Conservation (phyloP, 2,113 vertebrate genomes). For the Ailuropoda melanoleuca region DNA sequence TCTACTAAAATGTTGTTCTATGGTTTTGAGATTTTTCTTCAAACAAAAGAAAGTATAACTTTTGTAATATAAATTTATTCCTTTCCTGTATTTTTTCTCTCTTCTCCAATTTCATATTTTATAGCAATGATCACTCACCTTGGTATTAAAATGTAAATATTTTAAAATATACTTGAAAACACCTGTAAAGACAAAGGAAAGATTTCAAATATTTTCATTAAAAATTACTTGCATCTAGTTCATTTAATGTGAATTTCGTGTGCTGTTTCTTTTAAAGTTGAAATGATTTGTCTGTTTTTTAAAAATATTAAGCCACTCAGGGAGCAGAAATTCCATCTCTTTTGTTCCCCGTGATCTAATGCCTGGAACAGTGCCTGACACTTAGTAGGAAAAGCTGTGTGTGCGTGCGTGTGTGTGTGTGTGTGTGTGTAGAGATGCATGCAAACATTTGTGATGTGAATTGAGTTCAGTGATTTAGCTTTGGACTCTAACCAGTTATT, state of each 20-base stretch:
- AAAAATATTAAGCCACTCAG: neutral
- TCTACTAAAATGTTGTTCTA: neutral
- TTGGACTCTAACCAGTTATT: neutral
- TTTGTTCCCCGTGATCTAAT: neutral
- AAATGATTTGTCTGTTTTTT: neutral
- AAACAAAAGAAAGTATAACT: neutral
- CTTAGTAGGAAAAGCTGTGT: neutral
- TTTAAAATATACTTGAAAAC: neutral
- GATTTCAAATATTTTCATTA: slow-evolving; percentile 6
- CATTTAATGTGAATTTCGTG: neutral
- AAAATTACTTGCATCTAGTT: neutral
- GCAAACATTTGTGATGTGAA: neutral
- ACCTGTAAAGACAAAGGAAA: neutral
- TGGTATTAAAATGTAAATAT: slow-evolving; percentile 20
- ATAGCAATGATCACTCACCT: neutral
- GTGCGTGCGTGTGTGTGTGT: too few species aligned
- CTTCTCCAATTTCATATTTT: neutral
- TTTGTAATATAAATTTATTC: neutral
- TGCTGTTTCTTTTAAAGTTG: slow-evolving; percentile 7
- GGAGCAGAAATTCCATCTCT: neutral
- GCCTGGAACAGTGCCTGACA: neutral
- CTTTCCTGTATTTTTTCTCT: neutral
- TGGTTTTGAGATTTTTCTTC: neutral
- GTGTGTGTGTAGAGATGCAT: too few species aligned
- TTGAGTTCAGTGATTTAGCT: neutral